Evolutionary conservation across 53 echinoderm and acorn worm genomes (phyloP), one percentile per base, ranked within the genome.

Genomic region (Arbacia lixula): DNA sequence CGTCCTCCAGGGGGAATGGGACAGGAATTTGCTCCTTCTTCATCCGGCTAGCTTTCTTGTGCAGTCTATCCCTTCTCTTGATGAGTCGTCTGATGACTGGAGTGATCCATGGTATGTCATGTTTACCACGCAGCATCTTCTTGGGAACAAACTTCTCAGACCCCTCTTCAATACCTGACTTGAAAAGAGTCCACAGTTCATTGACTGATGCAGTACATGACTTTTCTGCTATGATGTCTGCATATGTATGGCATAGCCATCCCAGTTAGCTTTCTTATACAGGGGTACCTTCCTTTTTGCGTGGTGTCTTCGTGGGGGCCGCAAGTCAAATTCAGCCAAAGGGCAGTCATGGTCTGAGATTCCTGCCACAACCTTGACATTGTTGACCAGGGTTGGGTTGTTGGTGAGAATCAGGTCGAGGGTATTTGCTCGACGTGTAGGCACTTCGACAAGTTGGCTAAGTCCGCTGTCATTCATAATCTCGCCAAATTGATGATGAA

Each of bases 311-410:
- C 43, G n/a, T 11, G 24, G 8, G n/a, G n/a, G n/a, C n/a, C n/a
- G n/a, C n/a, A n/a, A n/a, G n/a, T n/a, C n/a, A n/a, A n/a, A n/a
- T n/a, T n/a, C n/a, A n/a, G n/a, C n/a, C n/a, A 66, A 12, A 14
- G 66, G 66, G 20, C 66, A 66, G 66, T 66, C 34, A 36, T 66
- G 66, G 66, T 66, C 66, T 34, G 66, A 66, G 6, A 66, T 36
- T 66, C 66, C 66, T 34, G 66, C 11, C 14, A 66, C 66, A 34
- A 66, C 66, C 33, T 32, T 34, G 8, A 30, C 29, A 30, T 14
- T 30, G 37, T 30, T 66, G 14, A 66, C 20, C 37, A 66, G 66
- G 33, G 66, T 36, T 14, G 66, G 66, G 30, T 66, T 66, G 66
- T 66, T 66, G 66, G 37, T 66, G 4, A 36, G 12, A 8, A 66